A percentile compares a stretch with the other conserved stretches of the same genome.
Evolutionary conservation across 1,140 invertebrate species (phyloP).

Genomic region (Watersipora subatra): DNA sequence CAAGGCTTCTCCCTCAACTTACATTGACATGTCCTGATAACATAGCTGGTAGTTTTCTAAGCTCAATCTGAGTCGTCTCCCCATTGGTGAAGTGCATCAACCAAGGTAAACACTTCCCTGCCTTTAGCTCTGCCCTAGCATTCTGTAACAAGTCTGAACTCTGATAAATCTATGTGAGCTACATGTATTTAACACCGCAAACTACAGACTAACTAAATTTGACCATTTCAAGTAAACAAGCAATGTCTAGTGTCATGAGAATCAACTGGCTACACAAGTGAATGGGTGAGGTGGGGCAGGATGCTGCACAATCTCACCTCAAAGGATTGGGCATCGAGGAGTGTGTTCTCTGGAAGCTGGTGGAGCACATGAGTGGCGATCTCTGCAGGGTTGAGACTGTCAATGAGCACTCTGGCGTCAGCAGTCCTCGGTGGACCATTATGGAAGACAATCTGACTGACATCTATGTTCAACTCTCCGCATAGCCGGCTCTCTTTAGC

Average conservation of each 20-base stretch:
- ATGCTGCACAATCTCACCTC: slow-evolving; percentile 19
- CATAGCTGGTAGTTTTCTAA: slow-evolving; percentile 47
- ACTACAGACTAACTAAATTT: too few species aligned
- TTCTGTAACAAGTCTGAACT: slow-evolving; percentile 22
- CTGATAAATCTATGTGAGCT: too few species aligned
- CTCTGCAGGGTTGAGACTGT: slow-evolving; percentile 28
- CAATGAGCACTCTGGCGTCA: slow-evolving; percentile 20
- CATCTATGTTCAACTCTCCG: slow-evolving; percentile 32
- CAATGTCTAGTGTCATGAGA: too few species aligned
- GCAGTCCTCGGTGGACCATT: slow-evolving; percentile 14
- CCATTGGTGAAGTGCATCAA: slow-evolving; percentile 53
- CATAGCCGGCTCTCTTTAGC: slow-evolving; percentile 30
- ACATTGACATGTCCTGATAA: slow-evolving; percentile 47
- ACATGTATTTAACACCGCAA: too few species aligned
- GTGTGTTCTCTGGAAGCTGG: slow-evolving; percentile 31
- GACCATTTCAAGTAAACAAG: too few species aligned
- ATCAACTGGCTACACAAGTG: too few species aligned
- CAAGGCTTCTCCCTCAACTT: too few species aligned
- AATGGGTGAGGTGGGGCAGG: too few species aligned
- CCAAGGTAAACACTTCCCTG: slow-evolving; percentile 41
- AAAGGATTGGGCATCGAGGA: slow-evolving; percentile 23
- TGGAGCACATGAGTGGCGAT: slow-evolving; percentile 24
- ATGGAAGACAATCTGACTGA: slow-evolving; percentile 42
- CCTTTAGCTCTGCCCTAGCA: slow-evolving; percentile 18
- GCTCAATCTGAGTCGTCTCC: slow-evolving; percentile 45